Conservation (phyloP, 2,113 vertebrate genomes). For the Alexandromys fortis region DNA sequence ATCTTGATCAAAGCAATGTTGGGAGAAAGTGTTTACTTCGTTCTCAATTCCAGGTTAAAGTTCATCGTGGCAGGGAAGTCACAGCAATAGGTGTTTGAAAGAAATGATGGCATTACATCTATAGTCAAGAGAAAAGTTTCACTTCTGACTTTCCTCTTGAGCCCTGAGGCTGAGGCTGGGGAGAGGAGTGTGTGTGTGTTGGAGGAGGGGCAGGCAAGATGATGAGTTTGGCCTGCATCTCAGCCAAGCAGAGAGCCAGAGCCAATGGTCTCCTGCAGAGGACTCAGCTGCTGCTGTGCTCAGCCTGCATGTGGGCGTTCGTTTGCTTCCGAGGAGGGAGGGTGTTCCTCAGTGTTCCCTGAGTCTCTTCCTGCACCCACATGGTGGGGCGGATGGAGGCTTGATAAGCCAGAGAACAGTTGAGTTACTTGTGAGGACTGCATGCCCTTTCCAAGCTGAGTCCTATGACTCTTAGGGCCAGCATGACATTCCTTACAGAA, state of each 20-base stretch:
- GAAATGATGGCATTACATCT: not conserved
- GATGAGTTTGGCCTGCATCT: not conserved
- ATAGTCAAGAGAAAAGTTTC: not conserved
- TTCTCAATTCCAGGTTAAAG: not conserved
- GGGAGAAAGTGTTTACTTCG: not conserved
- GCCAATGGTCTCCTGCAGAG: not conserved
- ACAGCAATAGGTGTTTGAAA: not conserved
- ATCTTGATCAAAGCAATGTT: not conserved
- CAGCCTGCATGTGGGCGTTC: not conserved
- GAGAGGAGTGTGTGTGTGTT: not conserved
- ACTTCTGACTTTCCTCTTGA: conserved; percentile 24
- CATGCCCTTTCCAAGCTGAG: no score
- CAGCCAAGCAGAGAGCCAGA: not conserved
- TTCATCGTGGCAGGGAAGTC: not conserved
- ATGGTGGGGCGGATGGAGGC: not conserved
- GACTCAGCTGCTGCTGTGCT: not conserved
- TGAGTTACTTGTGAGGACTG: not conserved
- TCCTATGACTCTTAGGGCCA: conserved; percentile 42
- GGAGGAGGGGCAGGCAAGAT: not conserved
- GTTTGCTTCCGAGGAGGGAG: not conserved
- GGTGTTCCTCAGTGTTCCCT: not conserved
- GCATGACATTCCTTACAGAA: conserved; percentile 85
- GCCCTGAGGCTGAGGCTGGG: not conserved
- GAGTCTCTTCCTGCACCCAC: not conserved
- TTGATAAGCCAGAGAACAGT: not conserved